Conservation (phyloP, 2,888 invertebrate genomes). For the Drosophila atripex region DNA sequence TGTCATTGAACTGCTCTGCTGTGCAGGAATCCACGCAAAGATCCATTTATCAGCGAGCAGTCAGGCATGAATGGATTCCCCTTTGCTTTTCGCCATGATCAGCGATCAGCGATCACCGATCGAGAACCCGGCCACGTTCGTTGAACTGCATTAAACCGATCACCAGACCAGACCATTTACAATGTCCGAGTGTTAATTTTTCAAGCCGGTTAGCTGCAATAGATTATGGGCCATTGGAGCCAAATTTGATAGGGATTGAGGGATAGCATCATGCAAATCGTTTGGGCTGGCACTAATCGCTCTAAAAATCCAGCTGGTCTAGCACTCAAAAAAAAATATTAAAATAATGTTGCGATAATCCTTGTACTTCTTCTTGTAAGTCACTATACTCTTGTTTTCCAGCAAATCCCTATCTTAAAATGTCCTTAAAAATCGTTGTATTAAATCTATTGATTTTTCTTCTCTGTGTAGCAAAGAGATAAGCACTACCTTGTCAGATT, state of each 20-base stretch:
- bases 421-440: too few species aligned
- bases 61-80: conserved; percentile 40
- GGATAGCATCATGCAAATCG: conserved; percentile 30
- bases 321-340: neutral
- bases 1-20: conserved; percentile 44
- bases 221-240: conserved; percentile 18
- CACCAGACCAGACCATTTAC: conserved; percentile 28
- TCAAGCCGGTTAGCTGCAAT: conserved; percentile 27
- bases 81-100: conserved; percentile 26
- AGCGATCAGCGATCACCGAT: conserved; percentile 12
- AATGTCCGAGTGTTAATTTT: conserved; percentile 38
- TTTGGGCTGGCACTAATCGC: conserved; percentile 14
- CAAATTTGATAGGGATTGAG: conserved; percentile 25
- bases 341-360: too few species aligned
- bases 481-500: conserved; percentile 16
- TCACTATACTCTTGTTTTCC: too few species aligned
- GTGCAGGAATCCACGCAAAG: conserved; percentile 33
- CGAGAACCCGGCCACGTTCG: conserved; percentile 32
- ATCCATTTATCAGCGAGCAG: conserved; percentile 42
- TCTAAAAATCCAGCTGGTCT: conserved; percentile 7
- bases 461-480: conserved; percentile 4
- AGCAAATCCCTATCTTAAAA: too few species aligned
- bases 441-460: neutral
- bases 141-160: conserved; percentile 43
- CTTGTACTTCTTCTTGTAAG: too few species aligned